These are phyloP conservation scores for Odontomyia ornata DNA, from an alignment of 2,888 invertebrate genomes.

Conservation along the genomic window DNA sequence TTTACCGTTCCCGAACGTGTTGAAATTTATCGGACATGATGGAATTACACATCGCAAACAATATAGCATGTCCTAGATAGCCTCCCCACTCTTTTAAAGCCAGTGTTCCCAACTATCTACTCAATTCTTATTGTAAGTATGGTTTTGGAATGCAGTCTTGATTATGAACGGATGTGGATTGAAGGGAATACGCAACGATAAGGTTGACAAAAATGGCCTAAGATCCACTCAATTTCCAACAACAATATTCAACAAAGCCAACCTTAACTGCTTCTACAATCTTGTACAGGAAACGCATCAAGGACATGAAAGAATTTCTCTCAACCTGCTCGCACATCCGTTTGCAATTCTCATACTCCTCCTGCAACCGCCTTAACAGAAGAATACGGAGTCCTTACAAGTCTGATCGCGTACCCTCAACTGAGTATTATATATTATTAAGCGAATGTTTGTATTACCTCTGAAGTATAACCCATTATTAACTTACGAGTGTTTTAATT, in stretches of 20 bases:
- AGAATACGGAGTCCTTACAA: not conserved
- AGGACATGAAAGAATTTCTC: not conserved
- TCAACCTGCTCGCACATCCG: not conserved
- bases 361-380: not conserved
- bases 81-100: not conserved
- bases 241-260: not conserved
- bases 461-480: conserved; percentile 40
- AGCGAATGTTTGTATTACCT: conserved; percentile 12
- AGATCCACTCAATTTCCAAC: not conserved
- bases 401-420: not conserved
- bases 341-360: not conserved
- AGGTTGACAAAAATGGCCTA: not conserved
- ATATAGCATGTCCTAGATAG: not conserved
- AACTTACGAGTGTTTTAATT: conserved; percentile 35
- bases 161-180: not conserved
- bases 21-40: not conserved
- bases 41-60: not conserved
- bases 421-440: not conserved
- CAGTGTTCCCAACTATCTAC: not conserved
- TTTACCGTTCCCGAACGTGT: not conserved
- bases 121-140: not conserved
- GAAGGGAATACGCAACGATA: not conserved
- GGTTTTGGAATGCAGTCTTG: not conserved
- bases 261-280: not conserved
- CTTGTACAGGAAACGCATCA: not conserved